Evolutionary conservation across 2,113 vertebrate species (phyloP).

Genomic region (Dicrurus megarhynchus): DNA sequence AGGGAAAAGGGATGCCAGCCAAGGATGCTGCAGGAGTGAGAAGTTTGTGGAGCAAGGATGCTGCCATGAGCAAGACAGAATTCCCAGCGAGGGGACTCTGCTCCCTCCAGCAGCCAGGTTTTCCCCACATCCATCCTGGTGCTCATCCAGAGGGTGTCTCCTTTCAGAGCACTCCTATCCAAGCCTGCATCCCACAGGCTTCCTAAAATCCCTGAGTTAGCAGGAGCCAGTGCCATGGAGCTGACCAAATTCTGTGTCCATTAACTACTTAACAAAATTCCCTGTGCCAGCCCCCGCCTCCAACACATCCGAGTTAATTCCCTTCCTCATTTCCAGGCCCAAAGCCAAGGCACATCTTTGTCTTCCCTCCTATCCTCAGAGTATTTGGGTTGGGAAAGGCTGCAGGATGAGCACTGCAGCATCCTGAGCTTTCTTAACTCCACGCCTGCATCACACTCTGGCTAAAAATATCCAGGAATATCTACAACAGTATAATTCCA

Average conservation of each 20-base stretch:
- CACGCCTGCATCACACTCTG: background rate
- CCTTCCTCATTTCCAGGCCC: conserved; percentile 9
- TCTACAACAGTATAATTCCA: background rate
- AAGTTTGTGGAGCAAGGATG: background rate
- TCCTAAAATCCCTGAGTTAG: conserved; percentile 19
- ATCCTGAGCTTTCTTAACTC: background rate
- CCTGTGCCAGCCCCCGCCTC: background rate
- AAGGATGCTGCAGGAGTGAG: background rate
- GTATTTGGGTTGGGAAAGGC: background rate
- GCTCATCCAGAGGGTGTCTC: background rate
- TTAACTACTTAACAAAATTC: conserved; percentile 55
- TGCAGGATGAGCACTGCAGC: background rate
- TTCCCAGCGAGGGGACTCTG: accelerated
- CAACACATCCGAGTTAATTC: background rate
- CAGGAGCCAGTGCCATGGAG: background rate
- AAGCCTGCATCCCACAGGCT: background rate
- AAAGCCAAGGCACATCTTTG: conserved; percentile 18
- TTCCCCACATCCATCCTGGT: background rate
- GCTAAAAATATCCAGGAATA: background rate
- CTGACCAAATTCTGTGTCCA: conserved; percentile 3
- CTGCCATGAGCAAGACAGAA: background rate
- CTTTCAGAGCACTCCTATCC: background rate
- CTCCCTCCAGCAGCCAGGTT: background rate
- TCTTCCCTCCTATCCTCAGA: background rate
- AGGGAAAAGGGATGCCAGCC: background rate